These are phyloP conservation scores for Bombyx huttoni DNA, from an alignment of 2,888 invertebrate species.

Conservation along the genomic window DNA sequence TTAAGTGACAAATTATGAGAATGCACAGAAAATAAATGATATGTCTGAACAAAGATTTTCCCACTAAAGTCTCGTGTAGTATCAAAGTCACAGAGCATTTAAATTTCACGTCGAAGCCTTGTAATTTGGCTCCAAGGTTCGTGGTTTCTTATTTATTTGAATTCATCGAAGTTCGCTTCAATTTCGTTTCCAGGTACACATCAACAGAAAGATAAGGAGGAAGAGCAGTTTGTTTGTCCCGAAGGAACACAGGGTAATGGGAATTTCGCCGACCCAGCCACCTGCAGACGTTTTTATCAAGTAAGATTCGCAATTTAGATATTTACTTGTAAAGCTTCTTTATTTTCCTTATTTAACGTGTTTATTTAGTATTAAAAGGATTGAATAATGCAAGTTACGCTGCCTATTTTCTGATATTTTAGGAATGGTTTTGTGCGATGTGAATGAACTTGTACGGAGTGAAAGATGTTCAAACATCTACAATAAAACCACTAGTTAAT, in stretches of 20 bases:
- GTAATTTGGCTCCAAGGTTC: neutral
- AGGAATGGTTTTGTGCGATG: neutral
- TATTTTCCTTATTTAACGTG: neutral
- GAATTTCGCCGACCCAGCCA: slow-evolving; percentile 90
- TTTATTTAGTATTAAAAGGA: neutral
- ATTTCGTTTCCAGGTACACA: slow-evolving; percentile 41
- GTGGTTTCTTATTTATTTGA: neutral
- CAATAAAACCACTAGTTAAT: no score
- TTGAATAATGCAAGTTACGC: neutral
- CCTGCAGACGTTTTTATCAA: slow-evolving; percentile 91
- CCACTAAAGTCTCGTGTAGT: no score
- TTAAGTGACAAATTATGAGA: no score
- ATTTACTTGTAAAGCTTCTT: neutral
- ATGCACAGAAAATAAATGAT: no score
- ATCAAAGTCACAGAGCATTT: no score
- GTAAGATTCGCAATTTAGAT: slow-evolving; percentile 51
- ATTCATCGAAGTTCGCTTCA: slow-evolving; percentile 1
- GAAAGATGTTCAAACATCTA: no score
- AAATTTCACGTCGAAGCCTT: neutral
- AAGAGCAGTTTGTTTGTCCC: slow-evolving; percentile 83
- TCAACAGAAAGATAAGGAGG: slow-evolving; percentile 69
- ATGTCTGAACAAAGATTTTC: neutral
- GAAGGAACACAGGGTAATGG: slow-evolving; percentile 83
- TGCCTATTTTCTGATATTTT: no score
- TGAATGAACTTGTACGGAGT: neutral